A percentile compares a stretch with the other conserved stretches of the same genome.
Evolutionary conservation across 2,113 vertebrate genomes (phyloP).

Genomic region (Apeltes quadracus): DNA sequence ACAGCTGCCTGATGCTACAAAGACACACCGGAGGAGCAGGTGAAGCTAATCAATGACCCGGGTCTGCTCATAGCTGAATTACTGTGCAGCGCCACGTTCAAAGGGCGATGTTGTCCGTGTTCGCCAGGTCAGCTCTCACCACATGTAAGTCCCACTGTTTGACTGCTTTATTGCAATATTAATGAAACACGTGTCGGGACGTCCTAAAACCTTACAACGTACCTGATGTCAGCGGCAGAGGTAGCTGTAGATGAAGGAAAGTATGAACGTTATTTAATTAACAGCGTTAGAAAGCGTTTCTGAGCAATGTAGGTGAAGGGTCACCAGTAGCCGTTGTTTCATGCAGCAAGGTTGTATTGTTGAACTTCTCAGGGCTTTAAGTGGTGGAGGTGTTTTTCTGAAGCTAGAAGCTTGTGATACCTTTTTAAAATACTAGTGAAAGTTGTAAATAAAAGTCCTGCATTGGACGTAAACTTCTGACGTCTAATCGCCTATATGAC

Average conservation of each 20-base stretch:
- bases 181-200: accelerated
- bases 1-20: background rate
- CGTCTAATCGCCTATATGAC: background rate
- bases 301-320: slow-evolving; percentile 35
- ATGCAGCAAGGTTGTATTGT: background rate
- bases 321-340: background rate
- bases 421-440: background rate
- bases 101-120: slow-evolving; percentile 46
- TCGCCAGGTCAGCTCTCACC: slow-evolving; percentile 34
- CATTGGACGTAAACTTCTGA: background rate
- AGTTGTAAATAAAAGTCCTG: background rate
- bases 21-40: background rate
- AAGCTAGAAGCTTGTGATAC: background rate
- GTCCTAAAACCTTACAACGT: background rate
- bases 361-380: background rate
- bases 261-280: background rate
- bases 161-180: background rate
- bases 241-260: background rate
- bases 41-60: background rate
- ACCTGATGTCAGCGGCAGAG: accelerated
- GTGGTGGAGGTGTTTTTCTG: background rate
- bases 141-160: slow-evolving; percentile 48
- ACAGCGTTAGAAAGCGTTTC: background rate
- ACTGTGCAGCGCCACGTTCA: background rate
- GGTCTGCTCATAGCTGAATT: background rate